These are phyloP conservation scores for Lophochroa leadbeateri DNA, from an alignment of 2,113 vertebrate genomes.

Conservation along the genomic window DNA sequence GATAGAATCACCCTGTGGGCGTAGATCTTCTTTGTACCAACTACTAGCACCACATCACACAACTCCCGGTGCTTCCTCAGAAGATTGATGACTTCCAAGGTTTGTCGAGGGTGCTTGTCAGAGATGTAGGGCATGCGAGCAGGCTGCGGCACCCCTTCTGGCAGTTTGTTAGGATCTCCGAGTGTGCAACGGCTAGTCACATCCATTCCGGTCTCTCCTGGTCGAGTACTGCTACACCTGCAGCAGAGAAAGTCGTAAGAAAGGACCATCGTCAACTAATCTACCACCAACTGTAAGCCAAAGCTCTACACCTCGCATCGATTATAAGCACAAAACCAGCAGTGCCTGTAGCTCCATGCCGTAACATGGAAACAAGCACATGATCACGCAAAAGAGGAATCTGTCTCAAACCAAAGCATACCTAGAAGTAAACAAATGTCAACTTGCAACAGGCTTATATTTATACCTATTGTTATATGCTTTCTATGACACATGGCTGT, in stretches of 20 bases:
- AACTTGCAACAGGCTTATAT: background rate
- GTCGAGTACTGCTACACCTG: constrained; percentile 92
- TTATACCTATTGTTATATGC: constrained; percentile 24
- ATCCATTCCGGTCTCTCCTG: constrained; percentile 97
- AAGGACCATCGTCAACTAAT: background rate
- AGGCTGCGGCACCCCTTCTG: constrained; percentile 96
- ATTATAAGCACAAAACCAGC: accelerated
- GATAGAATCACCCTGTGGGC: constrained; percentile 96
- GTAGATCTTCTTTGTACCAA: constrained; percentile 97
- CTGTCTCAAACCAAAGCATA: background rate
- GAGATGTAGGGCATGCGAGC: constrained; percentile 98
- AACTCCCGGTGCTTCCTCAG: constrained; percentile 95
- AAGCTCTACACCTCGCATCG: accelerated
- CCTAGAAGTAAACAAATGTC: constrained; percentile 27
- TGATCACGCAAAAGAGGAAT: background rate
- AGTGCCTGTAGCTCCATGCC: accelerated
- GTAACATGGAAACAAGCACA: accelerated
- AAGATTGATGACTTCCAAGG: constrained; percentile 96
- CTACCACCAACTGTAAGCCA: background rate
- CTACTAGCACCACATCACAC: constrained; percentile 96
- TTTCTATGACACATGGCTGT: constrained; percentile 7
- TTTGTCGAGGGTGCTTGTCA: constrained; percentile 97
- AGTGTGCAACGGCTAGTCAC: constrained; percentile 98
- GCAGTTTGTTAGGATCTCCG: constrained; percentile 97
- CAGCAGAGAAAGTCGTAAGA: background rate